These are phyloP conservation scores for Steatocranus sp. DNA, from an alignment of 2,797 vertebrate species.

Conservation along the genomic window DNA sequence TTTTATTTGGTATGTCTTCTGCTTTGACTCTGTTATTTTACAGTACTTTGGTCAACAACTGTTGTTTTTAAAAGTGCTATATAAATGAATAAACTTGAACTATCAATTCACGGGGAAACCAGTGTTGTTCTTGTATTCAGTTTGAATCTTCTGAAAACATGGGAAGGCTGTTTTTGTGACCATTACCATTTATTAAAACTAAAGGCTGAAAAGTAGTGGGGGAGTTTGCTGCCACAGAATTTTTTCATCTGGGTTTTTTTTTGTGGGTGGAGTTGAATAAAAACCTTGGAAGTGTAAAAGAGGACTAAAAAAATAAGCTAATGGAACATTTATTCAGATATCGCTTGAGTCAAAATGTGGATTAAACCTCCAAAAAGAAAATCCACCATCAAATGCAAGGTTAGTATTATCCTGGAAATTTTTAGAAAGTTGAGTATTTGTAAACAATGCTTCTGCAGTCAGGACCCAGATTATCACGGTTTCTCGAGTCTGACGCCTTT, in stretches of 20 bases:
- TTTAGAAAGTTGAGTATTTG: not conserved
- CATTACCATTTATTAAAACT: too few species aligned
- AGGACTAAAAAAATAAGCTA: not conserved
- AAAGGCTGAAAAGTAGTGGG: slow-evolving; percentile 1
- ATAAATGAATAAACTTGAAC: not conserved
- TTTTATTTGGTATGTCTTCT: not conserved
- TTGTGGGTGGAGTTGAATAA: not conserved
- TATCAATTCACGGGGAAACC: too few species aligned
- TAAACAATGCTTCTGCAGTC: not conserved
- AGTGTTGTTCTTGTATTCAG: too few species aligned
- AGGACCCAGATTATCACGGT: not conserved
- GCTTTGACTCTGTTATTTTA: not conserved
- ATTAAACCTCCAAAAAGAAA: not conserved
- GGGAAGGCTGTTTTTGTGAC: not conserved
- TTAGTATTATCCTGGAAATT: not conserved
- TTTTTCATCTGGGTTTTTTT: not conserved
- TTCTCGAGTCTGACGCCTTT: not conserved
- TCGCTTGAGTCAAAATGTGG: not conserved
- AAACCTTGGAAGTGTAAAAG: not conserved
- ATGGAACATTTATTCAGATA: slow-evolving; percentile 1
- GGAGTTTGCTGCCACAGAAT: not conserved
- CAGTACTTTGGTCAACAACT: not conserved
- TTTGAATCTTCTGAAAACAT: too few species aligned
- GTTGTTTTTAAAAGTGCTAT: not conserved
- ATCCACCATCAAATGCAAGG: not conserved